Evolutionary conservation across 2,797 vertebrate genomes (phyloP).

Genomic region (Gadopsis bispinosus): DNA sequence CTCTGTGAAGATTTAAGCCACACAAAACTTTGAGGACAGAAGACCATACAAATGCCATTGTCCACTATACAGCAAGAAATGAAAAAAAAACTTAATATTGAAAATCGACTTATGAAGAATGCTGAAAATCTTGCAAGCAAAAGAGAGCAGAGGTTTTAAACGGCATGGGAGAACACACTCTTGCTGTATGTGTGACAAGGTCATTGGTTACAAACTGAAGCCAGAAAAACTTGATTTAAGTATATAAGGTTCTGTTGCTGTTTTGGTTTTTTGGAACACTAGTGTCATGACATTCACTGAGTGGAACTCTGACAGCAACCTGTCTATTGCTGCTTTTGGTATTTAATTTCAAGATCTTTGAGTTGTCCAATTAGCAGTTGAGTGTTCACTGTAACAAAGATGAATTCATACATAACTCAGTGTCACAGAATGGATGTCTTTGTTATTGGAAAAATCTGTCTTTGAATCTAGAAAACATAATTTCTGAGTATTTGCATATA

Average conservation of each 20-base stretch:
- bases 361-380: background rate
- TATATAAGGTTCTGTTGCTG: no score
- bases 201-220: no score
- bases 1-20: background rate
- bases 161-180: background rate
- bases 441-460: conserved; percentile 10
- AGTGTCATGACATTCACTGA: background rate
- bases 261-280: background rate
- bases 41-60: no score
- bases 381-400: background rate
- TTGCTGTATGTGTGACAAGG: no score
- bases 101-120: background rate
- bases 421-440: conserved; percentile 9
- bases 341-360: background rate
- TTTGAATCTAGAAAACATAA: conserved; percentile 21
- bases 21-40: background rate
- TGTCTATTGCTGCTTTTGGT: background rate
- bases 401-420: background rate
- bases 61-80: background rate
- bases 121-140: background rate
- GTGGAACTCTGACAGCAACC: background rate
- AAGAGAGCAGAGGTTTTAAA: no score
- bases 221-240: background rate
- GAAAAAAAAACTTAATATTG: background rate
- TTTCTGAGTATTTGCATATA: conserved; percentile 18